Conservation (phyloP, 2,888 invertebrate genomes). For the Helicoverpa assulta region DNA sequence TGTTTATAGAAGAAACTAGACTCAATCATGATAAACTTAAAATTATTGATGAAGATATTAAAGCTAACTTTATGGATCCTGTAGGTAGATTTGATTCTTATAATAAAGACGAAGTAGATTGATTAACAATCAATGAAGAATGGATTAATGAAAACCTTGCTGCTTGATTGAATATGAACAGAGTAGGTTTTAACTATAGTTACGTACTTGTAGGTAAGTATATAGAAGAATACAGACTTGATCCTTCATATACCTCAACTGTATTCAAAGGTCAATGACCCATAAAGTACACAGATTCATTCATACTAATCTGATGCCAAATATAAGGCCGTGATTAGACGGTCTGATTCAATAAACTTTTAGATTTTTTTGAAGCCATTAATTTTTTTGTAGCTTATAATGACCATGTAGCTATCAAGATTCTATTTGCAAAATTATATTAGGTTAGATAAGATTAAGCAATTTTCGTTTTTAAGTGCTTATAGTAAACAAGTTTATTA, state of each 20-base stretch:
- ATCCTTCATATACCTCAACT: slow-evolving; percentile 31
- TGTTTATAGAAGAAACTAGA: neutral
- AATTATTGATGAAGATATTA: neutral
- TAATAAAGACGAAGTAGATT: slow-evolving; percentile 19
- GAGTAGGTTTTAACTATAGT: slow-evolving; percentile 1
- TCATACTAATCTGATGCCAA: slow-evolving; percentile 45
- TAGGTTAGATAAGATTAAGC: neutral
- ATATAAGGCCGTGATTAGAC: slow-evolving; percentile 26
- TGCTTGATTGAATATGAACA: slow-evolving; percentile 41
- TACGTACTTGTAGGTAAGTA: slow-evolving; percentile 1
- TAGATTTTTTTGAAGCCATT: slow-evolving; percentile 2
- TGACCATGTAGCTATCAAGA: neutral
- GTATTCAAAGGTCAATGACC: slow-evolving; percentile 56
- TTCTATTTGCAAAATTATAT: neutral
- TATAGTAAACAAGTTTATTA: neutral
- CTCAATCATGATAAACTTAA: neutral
- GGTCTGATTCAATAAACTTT: slow-evolving; percentile 27
- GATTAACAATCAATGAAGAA: slow-evolving; percentile 38
- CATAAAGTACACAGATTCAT: slow-evolving; percentile 49
- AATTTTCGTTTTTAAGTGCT: neutral
- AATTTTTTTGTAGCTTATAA: slow-evolving; percentile 9
- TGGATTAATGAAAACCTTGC: slow-evolving; percentile 46
- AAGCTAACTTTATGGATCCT: neutral
- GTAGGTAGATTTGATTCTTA: neutral
- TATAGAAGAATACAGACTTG: slow-evolving; percentile 14